These are phyloP conservation scores for Mesaphorura yosii DNA, from an alignment of 1,140 invertebrate species.

Conservation along the genomic window DNA sequence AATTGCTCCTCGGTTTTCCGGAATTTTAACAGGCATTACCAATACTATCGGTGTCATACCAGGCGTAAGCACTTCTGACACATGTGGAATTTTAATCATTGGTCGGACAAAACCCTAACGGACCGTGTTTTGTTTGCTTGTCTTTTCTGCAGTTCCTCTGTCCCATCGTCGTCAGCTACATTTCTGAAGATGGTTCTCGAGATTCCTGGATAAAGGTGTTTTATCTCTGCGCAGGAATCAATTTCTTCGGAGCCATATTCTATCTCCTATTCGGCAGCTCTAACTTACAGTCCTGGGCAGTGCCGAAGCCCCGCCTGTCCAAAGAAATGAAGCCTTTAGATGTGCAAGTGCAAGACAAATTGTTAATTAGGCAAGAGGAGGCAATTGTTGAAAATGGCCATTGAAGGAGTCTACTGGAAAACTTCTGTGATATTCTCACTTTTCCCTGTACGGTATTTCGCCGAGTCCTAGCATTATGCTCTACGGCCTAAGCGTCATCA, in stretches of 20 bases:
- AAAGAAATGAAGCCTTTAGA: conserved; percentile 16
- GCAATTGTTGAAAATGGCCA: too few relatives aligned
- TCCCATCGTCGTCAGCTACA: conserved; percentile 29
- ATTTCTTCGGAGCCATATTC: conserved; percentile 35
- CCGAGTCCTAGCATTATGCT: too few relatives aligned
- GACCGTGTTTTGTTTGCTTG: conserved; percentile 33
- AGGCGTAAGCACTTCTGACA: conserved; percentile 32
- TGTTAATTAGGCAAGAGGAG: too few relatives aligned
- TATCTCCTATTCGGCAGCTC: conserved; percentile 38
- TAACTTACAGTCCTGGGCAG: conserved; percentile 37
- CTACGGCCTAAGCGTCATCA: too few relatives aligned
- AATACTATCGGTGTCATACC: conserved; percentile 36
- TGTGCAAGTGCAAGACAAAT: background rate
- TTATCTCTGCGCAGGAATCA: conserved; percentile 26
- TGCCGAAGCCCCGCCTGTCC: background rate
- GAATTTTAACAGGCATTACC: conserved; percentile 35
- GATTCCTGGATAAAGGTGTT: too few relatives aligned
- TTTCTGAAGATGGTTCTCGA: too few relatives aligned
- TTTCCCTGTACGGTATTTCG: too few relatives aligned
- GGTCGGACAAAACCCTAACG: conserved; percentile 34
- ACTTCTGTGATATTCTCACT: too few relatives aligned
- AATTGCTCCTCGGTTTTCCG: conserved; percentile 33
- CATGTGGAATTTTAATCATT: conserved; percentile 31
- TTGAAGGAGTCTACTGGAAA: too few relatives aligned
- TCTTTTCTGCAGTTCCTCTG: conserved; percentile 33